Evolutionary conservation across 2,113 vertebrate species (phyloP).

Genomic region (Alces alces): DNA sequence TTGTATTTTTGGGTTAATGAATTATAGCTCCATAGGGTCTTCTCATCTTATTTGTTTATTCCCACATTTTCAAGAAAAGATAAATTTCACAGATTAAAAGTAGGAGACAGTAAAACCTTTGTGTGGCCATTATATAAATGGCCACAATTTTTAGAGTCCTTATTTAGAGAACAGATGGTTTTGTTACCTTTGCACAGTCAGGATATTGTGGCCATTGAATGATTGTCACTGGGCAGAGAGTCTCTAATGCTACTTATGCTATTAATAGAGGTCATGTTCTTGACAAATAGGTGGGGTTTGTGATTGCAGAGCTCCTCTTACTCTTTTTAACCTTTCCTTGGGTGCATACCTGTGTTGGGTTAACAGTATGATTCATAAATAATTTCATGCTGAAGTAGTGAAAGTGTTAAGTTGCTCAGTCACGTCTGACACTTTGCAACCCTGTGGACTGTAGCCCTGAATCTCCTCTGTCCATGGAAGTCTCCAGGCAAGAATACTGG

Average conservation of each 20-base stretch:
- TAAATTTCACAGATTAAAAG: not conserved
- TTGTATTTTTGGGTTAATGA: not conserved
- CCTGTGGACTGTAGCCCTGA: not conserved
- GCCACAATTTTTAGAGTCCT: not conserved
- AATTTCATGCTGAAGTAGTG: not conserved
- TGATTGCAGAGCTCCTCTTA: not conserved
- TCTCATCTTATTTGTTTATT: not conserved
- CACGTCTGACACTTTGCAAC: not conserved
- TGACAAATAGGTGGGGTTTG: not conserved
- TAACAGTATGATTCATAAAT: not conserved
- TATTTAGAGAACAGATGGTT: not conserved
- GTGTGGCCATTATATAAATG: not conserved
- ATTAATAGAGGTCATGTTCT: not conserved
- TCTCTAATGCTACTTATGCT: not conserved
- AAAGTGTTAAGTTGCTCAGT: not conserved
- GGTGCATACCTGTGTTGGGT: not conserved
- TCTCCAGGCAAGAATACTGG: not conserved
- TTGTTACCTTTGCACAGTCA: not conserved
- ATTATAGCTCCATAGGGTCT: not conserved
- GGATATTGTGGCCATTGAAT: fast-evolving
- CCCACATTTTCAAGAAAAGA: not conserved
- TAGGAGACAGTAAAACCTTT: not conserved
- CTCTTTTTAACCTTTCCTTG: not conserved
- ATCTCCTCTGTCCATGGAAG: not conserved
- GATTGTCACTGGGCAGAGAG: not conserved